Evolutionary conservation across 1,140 invertebrate genomes (phyloP), one percentile per base, ranked within the genome.

Genomic region (Dinoponera quadriceps): DNA sequence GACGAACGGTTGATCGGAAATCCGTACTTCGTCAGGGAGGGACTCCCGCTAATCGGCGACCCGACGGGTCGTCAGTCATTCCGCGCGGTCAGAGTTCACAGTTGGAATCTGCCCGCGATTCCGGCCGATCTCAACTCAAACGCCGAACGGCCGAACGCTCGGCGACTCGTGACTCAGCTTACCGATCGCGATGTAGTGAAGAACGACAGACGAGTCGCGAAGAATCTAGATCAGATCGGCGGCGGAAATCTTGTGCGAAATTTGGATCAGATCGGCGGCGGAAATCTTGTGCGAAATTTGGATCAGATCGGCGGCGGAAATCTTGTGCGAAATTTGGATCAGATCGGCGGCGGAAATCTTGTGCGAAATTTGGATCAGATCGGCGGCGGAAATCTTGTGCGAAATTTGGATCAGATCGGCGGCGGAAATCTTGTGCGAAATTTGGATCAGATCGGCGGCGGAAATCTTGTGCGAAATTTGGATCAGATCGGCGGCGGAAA

Each of bases 291-390:
- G n/a, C n/a, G 72, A 25, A 94, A 92, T 44, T 62, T 90, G 16
- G 94, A 94, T 78, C 91, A 92, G 0, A 91, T 95, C 22, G 94
- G 94, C 27, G 94, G 94, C 0, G 94, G 93, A 9, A 94, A 95
- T 44, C n/a, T 87, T 5, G 27, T 85, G 7, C 60, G 85, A 25
- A 54, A 74, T 13, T 20, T 29, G 9, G 27, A 77, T 4, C 57
- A 57, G 18, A 73, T 73, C 9, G 71, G 54, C 33, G 71, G 71
- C 7, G 71, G 71, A 11, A 33, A 78, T 44, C 2, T 68, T 0
- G n/a, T 22, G 1, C 18, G 83, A 25, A 85, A 85, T 25, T 14
- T 85, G 18, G 82, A 86, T 83, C 89, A 91, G 14, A 91, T 95
- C 5, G 94, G 94, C 0, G 94, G 94, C n/a, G 94, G 93, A 11